These are phyloP conservation scores for Graptemys geographica DNA, from an alignment of 2,797 vertebrate genomes.

Conservation along the genomic window DNA sequence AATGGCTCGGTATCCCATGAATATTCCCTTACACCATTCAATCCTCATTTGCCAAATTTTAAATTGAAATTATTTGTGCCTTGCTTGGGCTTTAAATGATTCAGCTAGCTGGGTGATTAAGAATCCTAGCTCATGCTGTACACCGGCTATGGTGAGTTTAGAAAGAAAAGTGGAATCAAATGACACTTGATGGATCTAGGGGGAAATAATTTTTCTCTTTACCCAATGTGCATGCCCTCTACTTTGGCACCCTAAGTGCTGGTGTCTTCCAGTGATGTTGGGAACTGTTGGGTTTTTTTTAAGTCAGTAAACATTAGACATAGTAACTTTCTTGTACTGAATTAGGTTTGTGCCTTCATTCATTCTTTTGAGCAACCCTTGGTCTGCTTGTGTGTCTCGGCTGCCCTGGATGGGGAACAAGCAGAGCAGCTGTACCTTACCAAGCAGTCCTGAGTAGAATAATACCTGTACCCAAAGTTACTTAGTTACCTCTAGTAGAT, in stretches of 20 bases:
- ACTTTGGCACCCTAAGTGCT: conserved; percentile 43
- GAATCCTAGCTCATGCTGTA: conserved; percentile 34
- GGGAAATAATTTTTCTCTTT: conserved; percentile 30
- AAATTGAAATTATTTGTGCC: background rate
- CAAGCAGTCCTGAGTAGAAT: background rate
- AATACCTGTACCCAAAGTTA: background rate
- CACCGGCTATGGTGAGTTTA: conserved; percentile 42
- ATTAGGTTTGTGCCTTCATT: conserved; percentile 64
- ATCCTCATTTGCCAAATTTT: background rate
- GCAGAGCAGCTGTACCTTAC: conserved; percentile 2
- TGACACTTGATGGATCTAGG: conserved; percentile 38
- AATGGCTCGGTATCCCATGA: background rate
- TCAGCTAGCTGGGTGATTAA: background rate
- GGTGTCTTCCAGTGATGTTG: conserved; percentile 58
- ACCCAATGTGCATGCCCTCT: conserved; percentile 42
- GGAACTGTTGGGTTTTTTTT: conserved; percentile 55
- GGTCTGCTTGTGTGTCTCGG: conserved; percentile 49
- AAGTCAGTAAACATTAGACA: conserved; percentile 62
- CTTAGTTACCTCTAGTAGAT: background rate
- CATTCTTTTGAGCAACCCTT: conserved; percentile 66
- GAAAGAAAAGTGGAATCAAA: conserved; percentile 36
- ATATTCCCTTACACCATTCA: background rate
- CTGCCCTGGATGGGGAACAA: conserved; percentile 57
- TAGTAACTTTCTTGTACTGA: conserved; percentile 67
- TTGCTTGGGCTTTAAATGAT: conserved; percentile 38